phyloP scores from a whole-genome alignment of 2,797 vertebrate species.

The Nyctalus aviator region DNA sequence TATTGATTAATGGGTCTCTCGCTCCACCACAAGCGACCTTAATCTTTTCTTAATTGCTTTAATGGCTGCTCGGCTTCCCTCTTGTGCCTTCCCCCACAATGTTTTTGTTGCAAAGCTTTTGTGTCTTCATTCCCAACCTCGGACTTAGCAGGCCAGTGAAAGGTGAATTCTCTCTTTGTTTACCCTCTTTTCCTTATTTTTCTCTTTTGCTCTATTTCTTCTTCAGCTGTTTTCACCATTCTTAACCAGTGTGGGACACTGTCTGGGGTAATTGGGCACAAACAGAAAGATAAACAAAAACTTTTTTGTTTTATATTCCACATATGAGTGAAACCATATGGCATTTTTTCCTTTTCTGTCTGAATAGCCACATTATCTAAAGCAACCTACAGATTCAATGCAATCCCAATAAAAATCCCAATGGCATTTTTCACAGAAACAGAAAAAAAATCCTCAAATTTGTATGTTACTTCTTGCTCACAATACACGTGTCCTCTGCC shows the following conservation, averaged over 20 bases:
- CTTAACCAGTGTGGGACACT: conserved; percentile 69
- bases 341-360: too few species aligned
- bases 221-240: conserved; percentile 74
- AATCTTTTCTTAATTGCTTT: conserved; percentile 91
- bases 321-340: too few species aligned
- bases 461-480: too few species aligned
- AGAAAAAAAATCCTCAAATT: too few species aligned
- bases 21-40: conserved; percentile 87
- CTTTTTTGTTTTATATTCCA: too few species aligned
- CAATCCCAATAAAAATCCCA: too few species aligned
- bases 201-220: conserved; percentile 77
- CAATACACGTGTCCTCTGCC: too few species aligned
- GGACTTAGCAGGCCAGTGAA: conserved; percentile 81
- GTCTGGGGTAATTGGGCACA: conserved; percentile 75
- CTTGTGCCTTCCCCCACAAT: conserved; percentile 86
- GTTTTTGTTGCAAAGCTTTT: conserved; percentile 88
- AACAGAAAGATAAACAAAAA: conserved; percentile 78
- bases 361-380: too few species aligned
- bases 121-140: conserved; percentile 84
- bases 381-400: too few species aligned
- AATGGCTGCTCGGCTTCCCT: conserved; percentile 88
- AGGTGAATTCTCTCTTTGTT: conserved; percentile 84
- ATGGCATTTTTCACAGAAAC: too few species aligned
- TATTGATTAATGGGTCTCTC: conserved; percentile 90
- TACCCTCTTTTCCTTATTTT: conserved; percentile 75